A percentile compares a stretch with the other conserved stretches of the same genome.
Conservation (phyloP, 2,113 vertebrate species). For the Neogobius melanostomus region DNA sequence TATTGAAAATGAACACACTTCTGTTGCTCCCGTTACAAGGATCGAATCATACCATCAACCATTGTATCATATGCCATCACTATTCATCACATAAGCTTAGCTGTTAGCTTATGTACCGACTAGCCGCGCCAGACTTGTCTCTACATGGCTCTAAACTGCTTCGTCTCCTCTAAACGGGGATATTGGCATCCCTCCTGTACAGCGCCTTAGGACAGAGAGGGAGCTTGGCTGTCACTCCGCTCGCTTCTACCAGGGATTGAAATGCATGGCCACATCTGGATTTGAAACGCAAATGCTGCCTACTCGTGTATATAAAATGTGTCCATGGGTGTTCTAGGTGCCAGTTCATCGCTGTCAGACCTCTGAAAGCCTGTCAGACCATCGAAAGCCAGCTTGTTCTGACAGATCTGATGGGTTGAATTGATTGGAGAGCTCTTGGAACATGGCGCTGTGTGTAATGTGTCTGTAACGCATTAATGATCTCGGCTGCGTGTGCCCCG, state of each 20-base stretch:
- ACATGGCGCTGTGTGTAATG: slow-evolving; percentile 2
- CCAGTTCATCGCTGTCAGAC: slow-evolving; percentile 1
- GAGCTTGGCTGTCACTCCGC: slow-evolving; percentile 4
- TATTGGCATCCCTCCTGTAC: not conserved
- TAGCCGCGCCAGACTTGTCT: slow-evolving; percentile 1
- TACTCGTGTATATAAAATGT: slow-evolving; percentile 12
- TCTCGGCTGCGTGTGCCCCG: slow-evolving; percentile 28
- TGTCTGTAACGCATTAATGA: slow-evolving; percentile 34
- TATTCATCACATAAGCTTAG: not conserved
- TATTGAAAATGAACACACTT: not conserved
- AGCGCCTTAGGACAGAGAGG: not conserved
- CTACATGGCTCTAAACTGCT: slow-evolving; percentile 1
- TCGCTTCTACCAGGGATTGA: not conserved
- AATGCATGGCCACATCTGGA: slow-evolving; percentile 12
- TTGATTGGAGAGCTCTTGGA: slow-evolving; percentile 19
- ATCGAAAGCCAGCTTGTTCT: not conserved
- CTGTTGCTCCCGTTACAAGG: not conserved
- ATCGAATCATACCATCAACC: not conserved
- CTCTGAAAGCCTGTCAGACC: slow-evolving; percentile 6
- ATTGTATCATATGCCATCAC: not conserved
- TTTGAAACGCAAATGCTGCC: slow-evolving; percentile 9
- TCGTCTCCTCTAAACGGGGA: slow-evolving; percentile 4
- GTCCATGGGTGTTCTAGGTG: not conserved
- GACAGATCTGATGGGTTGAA: slow-evolving; percentile 8
- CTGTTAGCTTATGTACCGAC: not conserved